These are phyloP conservation scores for Pimephales promelas DNA, from an alignment of 2,113 vertebrate genomes.

Conservation along the genomic window DNA sequence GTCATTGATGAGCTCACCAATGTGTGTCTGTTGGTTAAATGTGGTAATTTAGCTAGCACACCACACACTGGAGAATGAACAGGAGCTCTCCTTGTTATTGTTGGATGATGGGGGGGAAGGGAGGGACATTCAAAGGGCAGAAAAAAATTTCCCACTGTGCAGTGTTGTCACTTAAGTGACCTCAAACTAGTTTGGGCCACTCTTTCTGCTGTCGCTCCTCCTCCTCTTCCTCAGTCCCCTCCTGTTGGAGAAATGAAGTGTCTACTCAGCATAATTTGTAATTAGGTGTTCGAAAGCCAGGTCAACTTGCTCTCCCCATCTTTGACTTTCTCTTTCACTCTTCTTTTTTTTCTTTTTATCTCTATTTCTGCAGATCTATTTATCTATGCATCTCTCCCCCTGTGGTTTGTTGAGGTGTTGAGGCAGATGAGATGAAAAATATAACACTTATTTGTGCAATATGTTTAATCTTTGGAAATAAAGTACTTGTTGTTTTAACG, in stretches of 20 bases:
- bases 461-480: not conserved
- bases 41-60: not conserved
- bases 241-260: slow-evolving; percentile 21
- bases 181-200: slow-evolving; percentile 13
- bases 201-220: not conserved
- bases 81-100: not conserved
- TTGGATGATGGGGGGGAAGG: not conserved
- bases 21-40: not conserved
- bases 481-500: not conserved
- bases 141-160: not conserved
- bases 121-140: not conserved
- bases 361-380: not conserved
- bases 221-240: slow-evolving; percentile 23
- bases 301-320: not conserved
- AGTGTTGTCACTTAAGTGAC: slow-evolving; percentile 35
- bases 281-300: not conserved
- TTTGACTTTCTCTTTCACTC: not conserved
- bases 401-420: not conserved
- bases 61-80: not conserved
- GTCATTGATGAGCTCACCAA: not conserved
- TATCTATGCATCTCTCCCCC: slow-evolving; percentile 4
- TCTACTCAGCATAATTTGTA: slow-evolving; percentile 14
- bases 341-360: slow-evolving; percentile 7
- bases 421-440: not conserved
- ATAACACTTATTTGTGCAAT: not conserved